Evolutionary conservation across 2,113 vertebrate genomes (phyloP), one percentile per base, ranked within the genome.

Genomic region (Hucho hucho): DNA sequence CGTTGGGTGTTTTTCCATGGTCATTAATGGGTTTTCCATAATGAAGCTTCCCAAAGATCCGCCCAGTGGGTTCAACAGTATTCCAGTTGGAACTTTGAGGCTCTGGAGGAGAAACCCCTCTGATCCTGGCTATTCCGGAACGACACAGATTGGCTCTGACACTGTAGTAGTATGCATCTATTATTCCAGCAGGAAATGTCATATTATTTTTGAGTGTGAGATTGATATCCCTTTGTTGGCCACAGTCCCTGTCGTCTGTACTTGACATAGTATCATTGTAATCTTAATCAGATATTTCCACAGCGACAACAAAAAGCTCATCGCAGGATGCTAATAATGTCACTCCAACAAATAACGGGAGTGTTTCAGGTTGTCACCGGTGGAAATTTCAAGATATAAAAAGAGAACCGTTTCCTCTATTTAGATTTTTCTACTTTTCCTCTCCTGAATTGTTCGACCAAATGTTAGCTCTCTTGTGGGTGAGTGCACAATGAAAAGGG

Each of bases 291-390:
- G 85, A 88, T 76, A 83, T 91, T 90, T 93, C 82, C 86, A 89
- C 90, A 92, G 89, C 88, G 84, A 79, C 70, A 43, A 43, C 37
- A 75, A 68, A 73, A 81, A 81, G 83, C 72, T 83, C 76, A 82
- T 76, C 86, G 84, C 84, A 87, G 86, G 87, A 81, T 76, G 78
- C 76, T 81, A 84, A 79, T 79, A 84, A 80, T 65, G 83, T 75
- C 76, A 73, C 84, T 87, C 84, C 82, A 87, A 81, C 32, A 83
- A 86, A 70, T 81, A 76, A 78, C 82, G 83, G 86, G 87, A 84
- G 78, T 43, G 37, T 89, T 92, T 88, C 92, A 93, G 91, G 90
- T 92, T 83, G 87, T 88, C 92, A 84, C 70, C 88, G 91, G 73
- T 90, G 92, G 92, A 91, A 87, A 87, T 85, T 89, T 84, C 82